phyloP scores from a whole-genome alignment of 2,113 vertebrate genomes.

The Bungarus multicinctus region DNA sequence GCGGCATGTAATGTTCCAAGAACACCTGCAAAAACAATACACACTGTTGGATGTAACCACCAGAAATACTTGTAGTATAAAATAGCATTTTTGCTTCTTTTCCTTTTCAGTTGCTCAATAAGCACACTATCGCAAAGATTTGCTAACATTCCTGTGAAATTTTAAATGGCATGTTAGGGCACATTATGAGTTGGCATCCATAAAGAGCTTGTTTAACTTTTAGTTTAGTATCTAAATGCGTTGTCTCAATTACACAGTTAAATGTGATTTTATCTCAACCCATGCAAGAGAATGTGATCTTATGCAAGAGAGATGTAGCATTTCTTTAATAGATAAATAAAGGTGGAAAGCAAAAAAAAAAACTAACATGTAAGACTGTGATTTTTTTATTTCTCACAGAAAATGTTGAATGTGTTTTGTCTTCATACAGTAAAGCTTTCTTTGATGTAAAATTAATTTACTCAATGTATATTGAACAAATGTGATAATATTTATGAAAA shows the following conservation, averaged over 20 bases:
- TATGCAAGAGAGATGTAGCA: neutral
- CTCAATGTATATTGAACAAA: neutral
- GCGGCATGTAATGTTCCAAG: neutral
- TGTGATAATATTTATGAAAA: neutral
- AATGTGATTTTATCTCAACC: neutral
- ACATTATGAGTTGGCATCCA: constrained; percentile 34
- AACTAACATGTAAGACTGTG: neutral
- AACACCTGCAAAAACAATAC: constrained; percentile 35
- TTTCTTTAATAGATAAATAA: neutral
- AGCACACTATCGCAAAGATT: constrained; percentile 35
- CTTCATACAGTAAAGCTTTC: neutral
- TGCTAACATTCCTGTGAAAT: constrained; percentile 38
- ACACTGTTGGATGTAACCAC: neutral
- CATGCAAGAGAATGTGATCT: neutral
- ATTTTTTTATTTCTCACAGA: neutral
- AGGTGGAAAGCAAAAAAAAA: neutral
- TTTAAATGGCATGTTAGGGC: constrained; percentile 16
- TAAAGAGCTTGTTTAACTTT: constrained; percentile 7
- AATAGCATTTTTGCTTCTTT: neutral
- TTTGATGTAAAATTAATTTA: neutral
- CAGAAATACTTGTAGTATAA: constrained; percentile 12
- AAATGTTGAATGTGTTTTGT: neutral
- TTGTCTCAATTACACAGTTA: neutral
- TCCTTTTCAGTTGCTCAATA: constrained; percentile 30
- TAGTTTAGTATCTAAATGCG: constrained; percentile 13